Base-by-base conservation (phyloP, 2,888 invertebrate species). In the Cremastinae sp. region DNA sequence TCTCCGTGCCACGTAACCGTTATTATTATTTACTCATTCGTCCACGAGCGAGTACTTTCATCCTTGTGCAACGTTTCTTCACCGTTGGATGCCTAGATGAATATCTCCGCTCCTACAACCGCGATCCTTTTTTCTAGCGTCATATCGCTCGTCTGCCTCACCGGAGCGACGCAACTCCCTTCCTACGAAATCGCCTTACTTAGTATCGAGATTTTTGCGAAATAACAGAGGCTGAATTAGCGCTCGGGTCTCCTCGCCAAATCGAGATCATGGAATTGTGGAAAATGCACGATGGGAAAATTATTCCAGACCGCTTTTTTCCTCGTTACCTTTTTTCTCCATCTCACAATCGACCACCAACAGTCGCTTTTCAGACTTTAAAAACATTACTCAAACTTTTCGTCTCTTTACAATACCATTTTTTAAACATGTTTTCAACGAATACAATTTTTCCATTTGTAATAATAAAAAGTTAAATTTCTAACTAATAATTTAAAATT, bases 21-120 rank as follows among this genome's bases (percentile, higher is more conserved):
- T 88, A 88, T 88, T 88, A 88, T 28, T 28, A 28, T 88, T 88
- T 88, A 85, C 86, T 85, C 86, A 85, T 84, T 86, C 86, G 82
- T 83, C 86, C 74, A 78, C 71, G 58, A 78, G 49, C 59, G 58
- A 82, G 81, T 84, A 86, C 87, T 88, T 87, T 88, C 86, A 86
- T 87, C 85, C 86, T 88, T 88, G 86, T 86, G 88, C 87, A 88
- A 88, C 43, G 47, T 47, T 73, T 61, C 47, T 39, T 73, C 51
- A 55, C 56, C 22, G 62, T 62, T 69, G 53, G 65, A 69, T 77
- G 73, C 58, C 53, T 59, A 70, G 73, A 77, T 77, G 59, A 64
- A 53, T 70, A 74, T 72, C 77, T 62, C 62, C 39, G 66, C 51
- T 22, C 47, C 75, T 65, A 55, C 58, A 56, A 47, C 65, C 39